These are phyloP conservation scores for Myotis davidii DNA, from an alignment of 2,113 vertebrate genomes.

Conservation along the genomic window DNA sequence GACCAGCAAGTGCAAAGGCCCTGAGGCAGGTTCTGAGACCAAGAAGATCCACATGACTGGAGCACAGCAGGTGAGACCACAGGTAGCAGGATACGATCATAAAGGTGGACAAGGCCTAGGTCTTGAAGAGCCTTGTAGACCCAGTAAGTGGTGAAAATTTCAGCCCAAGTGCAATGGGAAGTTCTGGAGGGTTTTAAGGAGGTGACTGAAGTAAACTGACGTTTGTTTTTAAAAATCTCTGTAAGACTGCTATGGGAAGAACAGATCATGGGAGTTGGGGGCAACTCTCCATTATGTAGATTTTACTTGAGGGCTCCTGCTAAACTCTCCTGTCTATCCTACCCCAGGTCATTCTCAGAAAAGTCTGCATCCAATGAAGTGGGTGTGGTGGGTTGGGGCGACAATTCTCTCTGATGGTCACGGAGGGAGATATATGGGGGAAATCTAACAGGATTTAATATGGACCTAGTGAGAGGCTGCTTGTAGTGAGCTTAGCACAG, in stretches of 20 bases:
- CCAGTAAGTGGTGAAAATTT: neutral
- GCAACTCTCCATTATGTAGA: neutral
- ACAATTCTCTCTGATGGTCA: neutral
- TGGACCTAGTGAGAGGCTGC: neutral
- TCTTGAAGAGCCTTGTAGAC: neutral
- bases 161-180: neutral
- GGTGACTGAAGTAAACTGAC: neutral
- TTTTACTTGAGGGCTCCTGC: neutral
- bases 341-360: neutral
- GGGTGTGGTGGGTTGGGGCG: neutral
- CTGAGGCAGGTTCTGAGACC: neutral
- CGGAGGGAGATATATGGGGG: neutral
- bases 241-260: neutral
- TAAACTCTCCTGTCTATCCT: neutral
- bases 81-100: neutral
- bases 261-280: neutral
- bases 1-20: neutral
- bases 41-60: neutral
- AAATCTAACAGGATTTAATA: neutral
- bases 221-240: constrained; percentile 1
- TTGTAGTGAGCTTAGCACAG: neutral
- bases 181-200: neutral
- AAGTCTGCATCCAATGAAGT: neutral
- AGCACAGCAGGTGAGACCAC: neutral
- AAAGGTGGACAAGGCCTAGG: neutral